Conservation (phyloP, 2,113 vertebrate species). For the Coptodon rendalli region DNA sequence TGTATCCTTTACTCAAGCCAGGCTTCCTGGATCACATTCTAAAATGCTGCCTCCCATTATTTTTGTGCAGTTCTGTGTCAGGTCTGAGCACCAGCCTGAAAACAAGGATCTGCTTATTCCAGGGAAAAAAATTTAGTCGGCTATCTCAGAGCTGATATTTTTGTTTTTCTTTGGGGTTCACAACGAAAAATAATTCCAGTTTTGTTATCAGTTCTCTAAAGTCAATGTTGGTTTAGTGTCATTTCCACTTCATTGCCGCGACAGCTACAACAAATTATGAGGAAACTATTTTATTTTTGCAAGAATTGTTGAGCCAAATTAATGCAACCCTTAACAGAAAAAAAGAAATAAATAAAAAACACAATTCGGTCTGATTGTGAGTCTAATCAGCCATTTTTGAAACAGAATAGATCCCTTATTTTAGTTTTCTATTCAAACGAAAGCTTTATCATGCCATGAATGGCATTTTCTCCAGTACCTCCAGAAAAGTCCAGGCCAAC, state of each 20-base stretch:
- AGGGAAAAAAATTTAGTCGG: rapidly evolving
- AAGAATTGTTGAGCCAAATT: background rate
- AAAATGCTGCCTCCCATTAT: background rate
- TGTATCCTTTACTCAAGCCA: background rate
- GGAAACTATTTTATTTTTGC: background rate
- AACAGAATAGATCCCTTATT: background rate
- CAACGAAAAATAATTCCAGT: background rate
- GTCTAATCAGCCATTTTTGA: background rate
- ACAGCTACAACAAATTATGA: background rate
- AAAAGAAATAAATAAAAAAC: background rate
- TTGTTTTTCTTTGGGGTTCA: background rate
- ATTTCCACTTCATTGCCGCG: background rate
- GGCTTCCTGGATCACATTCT: background rate
- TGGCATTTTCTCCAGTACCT: background rate
- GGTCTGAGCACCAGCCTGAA: background rate
- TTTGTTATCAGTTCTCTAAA: background rate
- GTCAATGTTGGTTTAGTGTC: background rate
- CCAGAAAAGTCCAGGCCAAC: background rate
- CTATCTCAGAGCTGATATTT: background rate
- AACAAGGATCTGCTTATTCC: background rate
- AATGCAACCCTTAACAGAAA: background rate
- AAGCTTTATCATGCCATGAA: background rate
- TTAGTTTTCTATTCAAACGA: background rate
- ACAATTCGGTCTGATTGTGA: background rate
- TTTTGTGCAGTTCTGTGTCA: background rate